Conservation (phyloP, 1,140 invertebrate species). For the Pogonomyrmex barbatus region DNA sequence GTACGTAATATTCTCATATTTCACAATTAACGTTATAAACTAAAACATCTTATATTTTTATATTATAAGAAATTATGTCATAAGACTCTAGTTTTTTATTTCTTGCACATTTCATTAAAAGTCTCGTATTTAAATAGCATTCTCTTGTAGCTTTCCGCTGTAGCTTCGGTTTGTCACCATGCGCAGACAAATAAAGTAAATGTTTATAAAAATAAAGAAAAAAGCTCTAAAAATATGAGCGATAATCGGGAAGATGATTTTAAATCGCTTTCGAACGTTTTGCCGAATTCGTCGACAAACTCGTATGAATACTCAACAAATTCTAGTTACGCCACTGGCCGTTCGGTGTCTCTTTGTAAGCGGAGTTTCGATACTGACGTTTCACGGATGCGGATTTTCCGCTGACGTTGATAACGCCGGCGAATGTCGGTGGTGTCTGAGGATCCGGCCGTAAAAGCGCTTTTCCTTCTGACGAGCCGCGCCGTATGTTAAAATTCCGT, state of each 20-base stretch:
- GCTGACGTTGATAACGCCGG: conserved; percentile 46
- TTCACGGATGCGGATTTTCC: conserved; percentile 44
- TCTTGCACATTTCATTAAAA: neutral
- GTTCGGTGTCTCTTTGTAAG: conserved; percentile 39
- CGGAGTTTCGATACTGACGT: conserved; percentile 42
- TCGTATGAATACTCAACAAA: neutral
- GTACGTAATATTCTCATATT: neutral
- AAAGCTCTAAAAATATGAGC: neutral
- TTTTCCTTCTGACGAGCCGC: conserved; percentile 4
- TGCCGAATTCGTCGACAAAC: neutral
- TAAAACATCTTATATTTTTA: neutral
- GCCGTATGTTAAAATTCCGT: conserved; percentile 50
- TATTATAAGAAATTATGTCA: neutral
- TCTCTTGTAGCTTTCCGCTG: neutral
- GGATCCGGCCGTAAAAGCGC: conserved; percentile 36
- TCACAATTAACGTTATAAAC: neutral
- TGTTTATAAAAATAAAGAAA: neutral
- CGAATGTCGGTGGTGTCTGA: conserved; percentile 19
- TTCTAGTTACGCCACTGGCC: conserved; percentile 23
- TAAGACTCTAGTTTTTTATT: neutral
- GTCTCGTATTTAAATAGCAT: neutral
- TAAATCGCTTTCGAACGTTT: neutral
- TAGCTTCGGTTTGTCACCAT: neutral
- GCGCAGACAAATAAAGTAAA: neutral
- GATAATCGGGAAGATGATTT: neutral